These are phyloP conservation scores for Rousettus leschenaultii DNA, from an alignment of 2,113 vertebrate species.

Conservation along the genomic window DNA sequence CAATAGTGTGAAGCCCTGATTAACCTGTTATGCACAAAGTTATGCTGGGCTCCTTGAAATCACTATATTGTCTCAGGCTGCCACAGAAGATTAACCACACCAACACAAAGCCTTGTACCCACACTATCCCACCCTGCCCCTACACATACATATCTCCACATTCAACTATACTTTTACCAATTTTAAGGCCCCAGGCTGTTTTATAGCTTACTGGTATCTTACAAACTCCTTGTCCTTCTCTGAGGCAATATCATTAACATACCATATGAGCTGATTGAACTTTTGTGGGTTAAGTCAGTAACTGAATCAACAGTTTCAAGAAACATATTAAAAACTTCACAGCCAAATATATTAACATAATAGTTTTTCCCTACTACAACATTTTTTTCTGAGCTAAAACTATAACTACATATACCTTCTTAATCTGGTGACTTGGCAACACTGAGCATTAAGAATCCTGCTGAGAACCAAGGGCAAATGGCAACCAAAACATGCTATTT, in stretches of 20 bases:
- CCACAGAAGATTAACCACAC: neutral
- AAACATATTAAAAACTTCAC: neutral
- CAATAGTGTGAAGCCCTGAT: neutral
- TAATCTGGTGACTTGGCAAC: neutral
- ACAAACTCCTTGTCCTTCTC: neutral
- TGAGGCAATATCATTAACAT: neutral
- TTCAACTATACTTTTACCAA: neutral
- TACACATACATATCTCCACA: neutral
- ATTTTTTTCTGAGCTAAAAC: neutral
- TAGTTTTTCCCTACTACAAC: neutral
- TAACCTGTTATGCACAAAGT: neutral
- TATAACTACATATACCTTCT: neutral
- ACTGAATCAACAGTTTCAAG: neutral
- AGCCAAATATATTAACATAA: neutral
- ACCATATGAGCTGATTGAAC: neutral
- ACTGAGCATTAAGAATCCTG: neutral
- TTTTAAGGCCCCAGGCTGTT: neutral
- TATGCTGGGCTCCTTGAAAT: neutral
- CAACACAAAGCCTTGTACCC: neutral
- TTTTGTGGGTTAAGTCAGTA: neutral
- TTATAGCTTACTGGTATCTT: neutral
- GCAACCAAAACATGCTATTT: neutral
- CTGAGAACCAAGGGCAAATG: neutral
- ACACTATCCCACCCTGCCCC: accelerated
- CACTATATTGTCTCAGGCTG: neutral